phyloP scores from a whole-genome alignment of 1,140 invertebrate species.

The Macrostomum lignano region DNA sequence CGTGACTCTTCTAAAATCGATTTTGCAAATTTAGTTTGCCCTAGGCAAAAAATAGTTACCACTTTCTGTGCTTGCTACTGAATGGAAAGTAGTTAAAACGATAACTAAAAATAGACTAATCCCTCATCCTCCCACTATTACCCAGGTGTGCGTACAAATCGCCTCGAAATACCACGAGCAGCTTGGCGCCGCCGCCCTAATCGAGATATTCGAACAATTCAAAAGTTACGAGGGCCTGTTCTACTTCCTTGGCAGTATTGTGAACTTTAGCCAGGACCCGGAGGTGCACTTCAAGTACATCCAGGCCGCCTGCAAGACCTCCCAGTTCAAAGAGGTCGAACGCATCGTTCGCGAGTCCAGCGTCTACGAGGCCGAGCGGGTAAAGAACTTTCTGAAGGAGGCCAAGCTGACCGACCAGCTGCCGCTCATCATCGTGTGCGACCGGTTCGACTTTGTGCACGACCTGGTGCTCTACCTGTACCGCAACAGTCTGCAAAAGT shows the following conservation, averaged over 20 bases:
- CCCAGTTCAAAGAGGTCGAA: constrained; percentile 97
- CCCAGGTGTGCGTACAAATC: constrained; percentile 38
- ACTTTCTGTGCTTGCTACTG: too few relatives aligned
- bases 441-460: constrained; percentile 96
- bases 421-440: constrained; percentile 93
- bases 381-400: constrained; percentile 98
- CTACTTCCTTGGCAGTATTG: constrained; percentile 94
- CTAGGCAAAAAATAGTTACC: too few relatives aligned
- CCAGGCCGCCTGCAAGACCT: constrained; percentile 74
- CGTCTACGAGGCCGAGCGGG: constrained; percentile 86
- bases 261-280: constrained; percentile 93
- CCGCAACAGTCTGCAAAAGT: constrained; percentile 87
- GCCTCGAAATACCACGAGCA: constrained; percentile 99
- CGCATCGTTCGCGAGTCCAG: constrained; percentile 92
- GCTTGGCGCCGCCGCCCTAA: constrained; percentile 69
- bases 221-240: constrained; percentile 95
- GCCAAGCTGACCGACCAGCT: constrained; percentile 86
- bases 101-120: too few relatives aligned
- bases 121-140: too few relatives aligned
- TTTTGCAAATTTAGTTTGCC: too few relatives aligned
- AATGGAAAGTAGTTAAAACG: too few relatives aligned
- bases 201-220: constrained; percentile 94
- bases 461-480: constrained; percentile 93
- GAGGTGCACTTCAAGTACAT: constrained; percentile 99
- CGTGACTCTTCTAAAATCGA: too few relatives aligned